Evolutionary conservation across 2,888 invertebrate species (phyloP).

Genomic region (Yponomeuta cagnagella): DNA sequence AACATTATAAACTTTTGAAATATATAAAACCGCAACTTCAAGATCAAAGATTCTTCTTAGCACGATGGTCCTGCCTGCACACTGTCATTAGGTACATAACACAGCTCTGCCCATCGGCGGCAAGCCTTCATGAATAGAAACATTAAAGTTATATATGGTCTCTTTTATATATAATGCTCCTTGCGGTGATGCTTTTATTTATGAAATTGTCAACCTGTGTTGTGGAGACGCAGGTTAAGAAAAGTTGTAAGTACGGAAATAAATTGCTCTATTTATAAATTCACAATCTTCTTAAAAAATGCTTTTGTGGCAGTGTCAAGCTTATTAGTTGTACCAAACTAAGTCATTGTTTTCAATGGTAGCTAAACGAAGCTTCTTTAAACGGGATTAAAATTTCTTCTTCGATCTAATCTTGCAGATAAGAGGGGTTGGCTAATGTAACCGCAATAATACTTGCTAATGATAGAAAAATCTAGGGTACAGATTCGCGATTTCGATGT

Average conservation of each 20-base stretch:
- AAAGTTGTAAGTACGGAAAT: neutral
- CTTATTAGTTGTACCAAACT: neutral
- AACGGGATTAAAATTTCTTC: conserved; percentile 47
- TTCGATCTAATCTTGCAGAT: conserved; percentile 45
- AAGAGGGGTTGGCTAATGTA: conserved; percentile 29
- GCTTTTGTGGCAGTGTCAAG: neutral
- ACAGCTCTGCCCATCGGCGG: neutral
- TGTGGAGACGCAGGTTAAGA: neutral
- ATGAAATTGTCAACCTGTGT: neutral
- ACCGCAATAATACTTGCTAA: conserved; percentile 53
- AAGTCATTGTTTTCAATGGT: neutral
- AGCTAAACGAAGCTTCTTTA: conserved; percentile 21
- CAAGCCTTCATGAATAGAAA: neutral
- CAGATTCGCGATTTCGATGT: conserved; percentile 34
- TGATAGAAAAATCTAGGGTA: conserved; percentile 57
- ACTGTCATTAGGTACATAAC: neutral
- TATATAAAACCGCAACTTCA: conserved; percentile 3
- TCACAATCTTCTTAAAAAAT: neutral
- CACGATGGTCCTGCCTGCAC: neutral
- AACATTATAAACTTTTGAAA: neutral
- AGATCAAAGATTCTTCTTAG: neutral
- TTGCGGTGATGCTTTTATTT: neutral
- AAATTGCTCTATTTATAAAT: neutral
- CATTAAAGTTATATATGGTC: neutral
- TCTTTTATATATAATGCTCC: neutral